Percentiles rank a stretch among this genome's conserved stretches.
phyloP scores from a whole-genome alignment of 1,140 invertebrate genomes.

The Diploscapter pachys region DNA sequence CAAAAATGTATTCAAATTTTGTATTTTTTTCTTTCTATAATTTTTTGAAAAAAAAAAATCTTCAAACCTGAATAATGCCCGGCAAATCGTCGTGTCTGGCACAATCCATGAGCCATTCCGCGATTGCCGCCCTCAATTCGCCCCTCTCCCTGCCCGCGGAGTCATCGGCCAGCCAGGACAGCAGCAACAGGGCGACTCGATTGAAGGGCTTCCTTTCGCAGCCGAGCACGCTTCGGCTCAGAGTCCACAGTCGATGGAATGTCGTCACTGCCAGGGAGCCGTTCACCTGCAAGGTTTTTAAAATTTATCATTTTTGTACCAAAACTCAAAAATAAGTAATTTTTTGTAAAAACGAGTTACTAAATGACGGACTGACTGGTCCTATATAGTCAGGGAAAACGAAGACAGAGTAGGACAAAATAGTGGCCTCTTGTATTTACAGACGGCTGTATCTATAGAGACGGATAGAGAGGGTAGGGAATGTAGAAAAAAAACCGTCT shows the following conservation, averaged over 20 bases:
- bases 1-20: slow-evolving; percentile 64
- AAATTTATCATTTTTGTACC: background rate
- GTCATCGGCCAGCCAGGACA: slow-evolving; percentile 53
- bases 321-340: background rate
- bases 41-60: slow-evolving; percentile 12
- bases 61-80: slow-evolving; percentile 68
- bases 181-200: slow-evolving; percentile 53
- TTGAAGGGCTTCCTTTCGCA: slow-evolving; percentile 49
- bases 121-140: slow-evolving; percentile 46
- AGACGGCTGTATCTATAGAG: no score
- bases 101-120: slow-evolving; percentile 68
- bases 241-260: slow-evolving; percentile 48
- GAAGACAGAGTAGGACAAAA: no score
- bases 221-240: slow-evolving; percentile 27
- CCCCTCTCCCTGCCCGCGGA: slow-evolving; percentile 27
- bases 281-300: slow-evolving; percentile 10
- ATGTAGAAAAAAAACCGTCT: no score
- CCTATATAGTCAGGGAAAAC: no score
- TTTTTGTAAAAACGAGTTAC: no score
- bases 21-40: background rate
- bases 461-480: no score
- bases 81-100: slow-evolving; percentile 71
- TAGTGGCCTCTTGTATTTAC: no score
- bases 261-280: slow-evolving; percentile 47
- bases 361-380: no score